Base-by-base conservation (phyloP, 2,113 vertebrate species). In the Strix aluco region DNA sequence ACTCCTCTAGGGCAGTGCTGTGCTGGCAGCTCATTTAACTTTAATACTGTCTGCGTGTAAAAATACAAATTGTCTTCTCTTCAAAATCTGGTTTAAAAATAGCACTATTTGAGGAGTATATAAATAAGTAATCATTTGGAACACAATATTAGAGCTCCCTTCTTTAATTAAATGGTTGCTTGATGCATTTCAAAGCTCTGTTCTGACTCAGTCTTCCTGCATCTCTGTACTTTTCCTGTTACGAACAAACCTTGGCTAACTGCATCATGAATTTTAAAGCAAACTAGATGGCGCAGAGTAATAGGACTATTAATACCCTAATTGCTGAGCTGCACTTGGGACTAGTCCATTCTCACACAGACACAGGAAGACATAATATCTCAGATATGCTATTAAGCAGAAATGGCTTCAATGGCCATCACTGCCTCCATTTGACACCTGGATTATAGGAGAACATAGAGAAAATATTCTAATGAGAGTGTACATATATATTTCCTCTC, bases 121-220 rank as follows among this genome's bases (percentile, higher is more conserved):
- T 95, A 96, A 96, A 94, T 96, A 97, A 96, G 89, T 91, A 95
- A 95, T 94, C 81, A 77, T 95, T 92, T 81, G 74, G 89, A 96
- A 91, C 70, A 96, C 86, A 96, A 70, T 95, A 91, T 86, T 87
- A 94, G 88, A 95, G 20, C 27, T 52, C 78, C 54, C 73, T 91
- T 93, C 95, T 96, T 94, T 94, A 96, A 97, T 97, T 95, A 95
- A 95, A 92, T 77, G 81, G 83, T 72, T 80, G 57, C 73, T 66
- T 82, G 86, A 83, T 97, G 86, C 94, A 94, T 97, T 97, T 92
- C 91, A 95, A 95, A 94, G 87, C 95, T 92, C 84, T 86, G 11
- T 57, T 94, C 96, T 87, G 74, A 90, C 87, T 92, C 91, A 80
- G 54, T 83, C 89, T 94, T 94, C 86, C 92, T 91, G 84, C 79